Conservation (phyloP, 2,113 vertebrate species). For the Lates calcarifer region DNA sequence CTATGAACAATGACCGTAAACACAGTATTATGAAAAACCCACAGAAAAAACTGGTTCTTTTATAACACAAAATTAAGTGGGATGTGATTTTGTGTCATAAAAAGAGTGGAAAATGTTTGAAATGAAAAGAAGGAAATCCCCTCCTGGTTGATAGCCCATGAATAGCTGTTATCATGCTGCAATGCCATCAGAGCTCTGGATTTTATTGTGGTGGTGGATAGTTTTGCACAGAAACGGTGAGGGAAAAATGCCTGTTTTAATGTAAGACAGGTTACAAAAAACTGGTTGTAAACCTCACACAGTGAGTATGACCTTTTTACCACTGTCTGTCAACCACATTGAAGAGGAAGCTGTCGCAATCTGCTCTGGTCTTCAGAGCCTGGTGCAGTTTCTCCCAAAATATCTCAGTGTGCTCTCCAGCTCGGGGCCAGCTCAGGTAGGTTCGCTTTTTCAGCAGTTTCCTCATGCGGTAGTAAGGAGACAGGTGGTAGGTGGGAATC, state of each 20-base stretch:
- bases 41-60: too few relatives aligned
- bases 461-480: constrained; percentile 82
- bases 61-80: too few relatives aligned
- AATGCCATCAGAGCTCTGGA: background rate
- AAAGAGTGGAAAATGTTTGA: too few relatives aligned
- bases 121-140: too few relatives aligned
- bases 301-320: background rate
- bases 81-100: too few relatives aligned
- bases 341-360: constrained; percentile 15
- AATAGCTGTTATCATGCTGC: too few relatives aligned
- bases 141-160: too few relatives aligned
- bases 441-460: constrained; percentile 79
- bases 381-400: constrained; percentile 85
- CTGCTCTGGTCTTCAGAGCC: constrained; percentile 68
- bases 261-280: too few relatives aligned
- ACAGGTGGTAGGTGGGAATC: constrained; percentile 74
- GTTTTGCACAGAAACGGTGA: background rate
- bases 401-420: constrained; percentile 49
- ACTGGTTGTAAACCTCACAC: background rate
- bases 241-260: too few relatives aligned
- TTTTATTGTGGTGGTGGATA: background rate
- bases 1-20: too few relatives aligned
- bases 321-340: background rate
- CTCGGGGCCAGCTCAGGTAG: constrained; percentile 81
- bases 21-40: too few relatives aligned